Percentiles rank a stretch among this genome's conserved stretches.
Conservation (phyloP, 1,140 invertebrate genomes). For the Cydia amplana region DNA sequence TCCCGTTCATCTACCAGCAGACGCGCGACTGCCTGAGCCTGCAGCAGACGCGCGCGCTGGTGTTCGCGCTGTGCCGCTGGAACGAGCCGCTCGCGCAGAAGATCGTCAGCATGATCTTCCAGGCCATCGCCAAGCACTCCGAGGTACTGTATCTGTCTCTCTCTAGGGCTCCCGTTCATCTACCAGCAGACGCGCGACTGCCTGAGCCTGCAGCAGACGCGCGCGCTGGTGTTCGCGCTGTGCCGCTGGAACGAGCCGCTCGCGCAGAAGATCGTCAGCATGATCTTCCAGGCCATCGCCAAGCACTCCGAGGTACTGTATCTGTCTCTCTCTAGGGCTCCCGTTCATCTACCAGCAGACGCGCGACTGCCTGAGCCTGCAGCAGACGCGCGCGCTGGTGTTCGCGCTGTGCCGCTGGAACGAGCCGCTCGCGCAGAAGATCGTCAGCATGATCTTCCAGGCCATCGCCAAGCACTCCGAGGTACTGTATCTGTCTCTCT, state of each 20-base stretch:
- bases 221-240: slow-evolving; percentile 94
- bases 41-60: slow-evolving; percentile 94
- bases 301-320: slow-evolving; percentile 89
- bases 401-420: slow-evolving; percentile 95
- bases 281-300: slow-evolving; percentile 94
- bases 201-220: slow-evolving; percentile 94
- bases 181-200: slow-evolving; percentile 91
- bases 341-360: slow-evolving; percentile 84
- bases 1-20: slow-evolving; percentile 79
- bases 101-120: slow-evolving; percentile 93
- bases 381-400: slow-evolving; percentile 94
- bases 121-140: slow-evolving; percentile 92
- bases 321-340: background rate
- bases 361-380: slow-evolving; percentile 93
- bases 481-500: slow-evolving; percentile 66
- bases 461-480: slow-evolving; percentile 94
- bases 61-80: slow-evolving; percentile 94
- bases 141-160: slow-evolving; percentile 80
- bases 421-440: slow-evolving; percentile 90
- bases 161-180: too few species aligned
- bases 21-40: slow-evolving; percentile 95
- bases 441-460: slow-evolving; percentile 93
- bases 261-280: slow-evolving; percentile 90
- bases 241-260: slow-evolving; percentile 94
- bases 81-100: slow-evolving; percentile 92